phyloP scores from a whole-genome alignment of 2,113 vertebrate species.

The Odobenus rosmarus region DNA sequence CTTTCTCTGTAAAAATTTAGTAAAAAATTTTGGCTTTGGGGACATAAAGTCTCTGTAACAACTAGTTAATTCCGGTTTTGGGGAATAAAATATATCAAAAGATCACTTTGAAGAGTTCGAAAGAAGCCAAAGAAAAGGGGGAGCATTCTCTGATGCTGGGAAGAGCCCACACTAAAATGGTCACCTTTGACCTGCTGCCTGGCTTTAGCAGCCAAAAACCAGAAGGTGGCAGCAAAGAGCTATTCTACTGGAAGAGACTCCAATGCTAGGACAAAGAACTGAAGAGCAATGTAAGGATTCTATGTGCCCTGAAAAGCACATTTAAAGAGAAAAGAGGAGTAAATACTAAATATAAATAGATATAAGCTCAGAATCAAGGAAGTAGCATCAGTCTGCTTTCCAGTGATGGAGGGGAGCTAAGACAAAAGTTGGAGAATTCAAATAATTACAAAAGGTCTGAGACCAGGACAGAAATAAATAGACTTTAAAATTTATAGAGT shows the following conservation, averaged over 20 bases:
- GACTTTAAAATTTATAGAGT: neutral
- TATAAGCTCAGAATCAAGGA: neutral
- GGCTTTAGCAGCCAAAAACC: constrained; percentile 51
- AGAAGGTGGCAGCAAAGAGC: constrained; percentile 80
- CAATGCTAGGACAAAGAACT: neutral
- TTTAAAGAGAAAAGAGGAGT: neutral
- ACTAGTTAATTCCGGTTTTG: neutral
- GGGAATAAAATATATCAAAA: neutral
- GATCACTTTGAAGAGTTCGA: neutral
- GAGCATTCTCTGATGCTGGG: neutral
- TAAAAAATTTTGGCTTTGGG: neutral
- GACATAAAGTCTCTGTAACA: neutral
- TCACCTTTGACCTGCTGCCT: neutral
- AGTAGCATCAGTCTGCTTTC: neutral
- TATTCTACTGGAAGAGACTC: neutral
- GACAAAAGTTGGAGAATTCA: neutral
- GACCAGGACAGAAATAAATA: neutral
- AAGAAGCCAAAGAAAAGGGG: neutral
- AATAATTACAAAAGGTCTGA: neutral
- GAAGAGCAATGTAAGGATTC: neutral
- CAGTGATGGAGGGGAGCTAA: neutral
- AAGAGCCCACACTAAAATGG: neutral
- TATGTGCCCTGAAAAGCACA: accelerated
- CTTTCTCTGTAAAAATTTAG: neutral
- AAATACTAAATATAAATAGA: neutral